phyloP scores from a whole-genome alignment of 2,888 invertebrate genomes.

The Ormyrus thymus region DNA sequence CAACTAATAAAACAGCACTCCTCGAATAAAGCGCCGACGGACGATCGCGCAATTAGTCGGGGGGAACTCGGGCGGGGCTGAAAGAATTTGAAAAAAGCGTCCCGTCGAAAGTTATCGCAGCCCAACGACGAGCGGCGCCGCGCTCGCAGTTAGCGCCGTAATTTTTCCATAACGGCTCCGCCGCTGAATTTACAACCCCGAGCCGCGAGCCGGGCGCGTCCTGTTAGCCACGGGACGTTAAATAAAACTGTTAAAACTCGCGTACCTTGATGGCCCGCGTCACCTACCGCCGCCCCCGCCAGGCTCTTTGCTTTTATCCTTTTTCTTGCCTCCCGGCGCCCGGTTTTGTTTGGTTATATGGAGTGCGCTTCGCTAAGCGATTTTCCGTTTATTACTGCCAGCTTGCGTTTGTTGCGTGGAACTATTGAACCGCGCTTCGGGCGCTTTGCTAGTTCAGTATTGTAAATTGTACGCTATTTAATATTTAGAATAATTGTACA shows the following conservation, averaged over 20 bases:
- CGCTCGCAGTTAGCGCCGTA: slow-evolving; percentile 15
- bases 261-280: no score
- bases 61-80: neutral
- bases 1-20: neutral
- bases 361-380: neutral
- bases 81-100: neutral
- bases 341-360: no score
- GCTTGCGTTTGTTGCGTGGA: neutral
- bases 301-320: neutral
- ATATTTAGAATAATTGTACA: no score
- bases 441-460: no score
- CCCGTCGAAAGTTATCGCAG: neutral
- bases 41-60: slow-evolving; percentile 15
- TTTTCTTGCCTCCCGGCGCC: neutral
- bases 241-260: slow-evolving; percentile 35
- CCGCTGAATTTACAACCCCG: slow-evolving; percentile 29
- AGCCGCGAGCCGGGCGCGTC: neutral
- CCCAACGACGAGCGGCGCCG: neutral
- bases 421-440: neutral
- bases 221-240: slow-evolving; percentile 26
- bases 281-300: neutral
- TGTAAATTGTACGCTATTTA: no score
- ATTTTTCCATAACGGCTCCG: slow-evolving; percentile 23
- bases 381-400: neutral
- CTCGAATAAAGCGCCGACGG: neutral